These are phyloP conservation scores for Vidua chalybeata DNA, from an alignment of 2,113 vertebrate genomes.

Conservation along the genomic window DNA sequence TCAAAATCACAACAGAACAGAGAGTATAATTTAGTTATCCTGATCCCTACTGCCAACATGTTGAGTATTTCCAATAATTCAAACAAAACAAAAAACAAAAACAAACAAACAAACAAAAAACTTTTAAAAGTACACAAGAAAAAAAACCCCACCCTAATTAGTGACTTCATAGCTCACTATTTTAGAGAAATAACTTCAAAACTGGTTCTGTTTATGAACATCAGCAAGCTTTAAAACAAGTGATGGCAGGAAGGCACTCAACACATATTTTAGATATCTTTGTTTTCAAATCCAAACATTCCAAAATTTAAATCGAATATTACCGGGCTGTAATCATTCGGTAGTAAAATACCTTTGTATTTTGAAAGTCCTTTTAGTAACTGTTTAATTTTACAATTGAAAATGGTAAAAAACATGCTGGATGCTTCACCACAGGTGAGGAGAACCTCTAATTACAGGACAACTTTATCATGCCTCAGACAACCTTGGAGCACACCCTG, in stretches of 20 bases:
- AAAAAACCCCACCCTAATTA: background rate
- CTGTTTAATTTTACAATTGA: slow-evolving; percentile 6
- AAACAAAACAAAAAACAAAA: background rate
- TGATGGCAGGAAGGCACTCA: background rate
- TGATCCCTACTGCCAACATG: background rate
- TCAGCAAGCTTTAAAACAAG: background rate
- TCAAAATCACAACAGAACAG: background rate
- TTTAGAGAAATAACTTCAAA: background rate
- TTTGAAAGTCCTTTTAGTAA: slow-evolving; percentile 16
- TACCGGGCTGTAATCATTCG: background rate
- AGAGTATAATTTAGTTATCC: background rate
- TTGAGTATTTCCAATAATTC: background rate
- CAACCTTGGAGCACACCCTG: background rate
- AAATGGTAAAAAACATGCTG: background rate
- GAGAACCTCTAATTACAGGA: background rate
- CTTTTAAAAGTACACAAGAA: no score
- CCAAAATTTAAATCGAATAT: slow-evolving; percentile 19
- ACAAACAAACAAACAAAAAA: no score
- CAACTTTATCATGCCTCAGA: background rate
- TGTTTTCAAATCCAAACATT: slow-evolving; percentile 27
- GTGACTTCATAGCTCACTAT: background rate
- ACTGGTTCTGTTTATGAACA: background rate
- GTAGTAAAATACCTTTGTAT: background rate
- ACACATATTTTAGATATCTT: background rate
- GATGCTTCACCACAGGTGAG: background rate